These are phyloP conservation scores for Mythimna impura DNA, from an alignment of 2,888 invertebrate species.

Conservation along the genomic window DNA sequence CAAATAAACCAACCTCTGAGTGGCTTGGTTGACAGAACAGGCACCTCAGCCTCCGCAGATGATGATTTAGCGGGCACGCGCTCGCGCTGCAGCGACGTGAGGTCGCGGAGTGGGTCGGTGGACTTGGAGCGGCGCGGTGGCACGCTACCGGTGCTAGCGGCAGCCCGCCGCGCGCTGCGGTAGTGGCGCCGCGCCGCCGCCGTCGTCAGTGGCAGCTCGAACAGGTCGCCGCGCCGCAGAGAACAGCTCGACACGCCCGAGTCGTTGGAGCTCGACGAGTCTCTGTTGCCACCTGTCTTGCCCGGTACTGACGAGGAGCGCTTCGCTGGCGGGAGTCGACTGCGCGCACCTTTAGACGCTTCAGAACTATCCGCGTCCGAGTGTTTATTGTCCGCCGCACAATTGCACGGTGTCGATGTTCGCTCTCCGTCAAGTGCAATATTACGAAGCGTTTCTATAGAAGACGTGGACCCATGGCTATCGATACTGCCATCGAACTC, in stretches of 20 bases:
- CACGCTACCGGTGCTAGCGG: slow-evolving; percentile 90
- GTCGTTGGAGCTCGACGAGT: slow-evolving; percentile 95
- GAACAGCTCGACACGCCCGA: slow-evolving; percentile 94
- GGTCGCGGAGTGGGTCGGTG: slow-evolving; percentile 91
- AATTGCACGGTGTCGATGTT: slow-evolving; percentile 81
- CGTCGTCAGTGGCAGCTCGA: slow-evolving; percentile 91
- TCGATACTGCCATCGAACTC: slow-evolving; percentile 88
- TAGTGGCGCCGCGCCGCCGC: slow-evolving; percentile 88
- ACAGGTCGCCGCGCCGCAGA: slow-evolving; percentile 86
- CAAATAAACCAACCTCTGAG: slow-evolving; percentile 81
- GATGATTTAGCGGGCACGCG: slow-evolving; percentile 92
- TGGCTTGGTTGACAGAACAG: slow-evolving; percentile 91
- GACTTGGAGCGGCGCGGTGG: slow-evolving; percentile 93
- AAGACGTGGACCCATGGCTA: slow-evolving; percentile 84
- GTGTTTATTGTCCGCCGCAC: slow-evolving; percentile 74
- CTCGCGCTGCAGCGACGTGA: slow-evolving; percentile 90
- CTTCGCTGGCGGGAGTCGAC: slow-evolving; percentile 64
- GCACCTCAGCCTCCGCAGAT: slow-evolving; percentile 94
- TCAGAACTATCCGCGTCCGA: slow-evolving; percentile 86
- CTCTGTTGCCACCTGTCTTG: slow-evolving; percentile 92
- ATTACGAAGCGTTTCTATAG: slow-evolving; percentile 87
- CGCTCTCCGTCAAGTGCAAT: slow-evolving; percentile 74
- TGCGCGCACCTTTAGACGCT: slow-evolving; percentile 72
- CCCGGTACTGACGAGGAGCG: slow-evolving; percentile 90
- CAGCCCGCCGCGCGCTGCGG: slow-evolving; percentile 90